Evolutionary conservation across 2,888 invertebrate species (phyloP).

Genomic region (Eucera pruinosa): DNA sequence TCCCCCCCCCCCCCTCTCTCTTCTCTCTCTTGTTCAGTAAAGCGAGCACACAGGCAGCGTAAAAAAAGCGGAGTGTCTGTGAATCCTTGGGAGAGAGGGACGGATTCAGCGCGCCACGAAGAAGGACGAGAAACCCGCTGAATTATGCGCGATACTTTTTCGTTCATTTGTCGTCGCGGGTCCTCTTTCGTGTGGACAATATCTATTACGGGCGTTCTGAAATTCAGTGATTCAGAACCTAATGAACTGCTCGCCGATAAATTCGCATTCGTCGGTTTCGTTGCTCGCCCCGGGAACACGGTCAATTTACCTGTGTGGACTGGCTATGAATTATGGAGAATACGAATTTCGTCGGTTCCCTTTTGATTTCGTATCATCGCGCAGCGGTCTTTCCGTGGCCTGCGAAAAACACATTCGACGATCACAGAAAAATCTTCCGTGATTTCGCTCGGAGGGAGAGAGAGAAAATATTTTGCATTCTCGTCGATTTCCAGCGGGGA

Average conservation of each 20-base stretch:
- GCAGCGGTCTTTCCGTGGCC: neutral
- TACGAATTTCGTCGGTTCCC: slow-evolving; percentile 15
- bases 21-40: neutral
- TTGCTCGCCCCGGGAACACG: slow-evolving; percentile 22
- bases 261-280: slow-evolving; percentile 37
- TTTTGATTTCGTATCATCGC: slow-evolving; percentile 5
- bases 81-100: slow-evolving; percentile 48
- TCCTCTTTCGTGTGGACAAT: slow-evolving; percentile 51
- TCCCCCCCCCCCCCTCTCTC: no score
- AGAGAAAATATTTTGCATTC: no score
- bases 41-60: neutral
- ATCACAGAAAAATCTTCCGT: no score
- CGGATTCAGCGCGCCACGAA: slow-evolving; percentile 39
- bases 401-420: neutral
- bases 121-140: slow-evolving; percentile 47
- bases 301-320: slow-evolving; percentile 14
- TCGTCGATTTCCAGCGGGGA: no score
- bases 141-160: slow-evolving; percentile 70
- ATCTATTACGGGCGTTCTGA: slow-evolving; percentile 55
- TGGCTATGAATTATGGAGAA: slow-evolving; percentile 34
- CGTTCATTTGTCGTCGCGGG: slow-evolving; percentile 57
- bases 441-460: no score
- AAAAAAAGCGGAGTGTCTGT: slow-evolving; percentile 44
- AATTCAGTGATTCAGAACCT: slow-evolving; percentile 57
- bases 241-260: slow-evolving; percentile 51